Conservation (phyloP, 2,797 vertebrate genomes). For the Aphelocoma californica region DNA sequence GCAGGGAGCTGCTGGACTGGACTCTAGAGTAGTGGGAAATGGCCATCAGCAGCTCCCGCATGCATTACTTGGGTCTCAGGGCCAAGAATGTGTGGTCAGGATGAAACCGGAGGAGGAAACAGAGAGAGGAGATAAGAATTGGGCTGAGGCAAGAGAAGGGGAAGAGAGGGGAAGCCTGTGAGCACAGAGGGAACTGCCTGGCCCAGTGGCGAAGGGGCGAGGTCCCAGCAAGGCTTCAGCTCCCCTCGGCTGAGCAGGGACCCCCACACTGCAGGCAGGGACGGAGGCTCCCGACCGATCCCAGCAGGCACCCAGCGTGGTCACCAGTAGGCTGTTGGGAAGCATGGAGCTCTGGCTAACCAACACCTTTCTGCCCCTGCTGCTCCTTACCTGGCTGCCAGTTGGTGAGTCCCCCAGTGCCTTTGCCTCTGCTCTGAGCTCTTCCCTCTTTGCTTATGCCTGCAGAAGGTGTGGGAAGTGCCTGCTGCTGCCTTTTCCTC, state of each 20-base stretch:
- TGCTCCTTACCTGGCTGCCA: not conserved
- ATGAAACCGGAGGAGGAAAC: not conserved
- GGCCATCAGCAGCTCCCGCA: accelerated
- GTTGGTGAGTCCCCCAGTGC: not conserved
- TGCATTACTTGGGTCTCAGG: accelerated
- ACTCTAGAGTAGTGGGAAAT: not conserved
- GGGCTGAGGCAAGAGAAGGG: not conserved
- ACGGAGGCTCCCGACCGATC: accelerated
- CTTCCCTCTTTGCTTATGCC: not conserved
- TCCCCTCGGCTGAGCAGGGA: not conserved
- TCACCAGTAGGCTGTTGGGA: accelerated
- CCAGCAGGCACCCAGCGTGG: not conserved
- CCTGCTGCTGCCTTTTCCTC: not conserved
- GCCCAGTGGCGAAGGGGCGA: accelerated
- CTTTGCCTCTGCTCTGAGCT: not conserved
- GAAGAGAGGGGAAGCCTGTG: not conserved
- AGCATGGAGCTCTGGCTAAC: not conserved
- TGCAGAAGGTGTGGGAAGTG: not conserved
- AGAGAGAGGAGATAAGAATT: not conserved
- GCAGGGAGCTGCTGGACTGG: not conserved
- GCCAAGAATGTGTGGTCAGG: not conserved
- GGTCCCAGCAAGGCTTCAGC: not conserved
- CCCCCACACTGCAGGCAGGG: accelerated
- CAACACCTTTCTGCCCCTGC: not conserved
- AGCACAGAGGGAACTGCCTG: not conserved